Conservation (phyloP, 2,797 vertebrate genomes). For the Myotis findleyi region DNA sequence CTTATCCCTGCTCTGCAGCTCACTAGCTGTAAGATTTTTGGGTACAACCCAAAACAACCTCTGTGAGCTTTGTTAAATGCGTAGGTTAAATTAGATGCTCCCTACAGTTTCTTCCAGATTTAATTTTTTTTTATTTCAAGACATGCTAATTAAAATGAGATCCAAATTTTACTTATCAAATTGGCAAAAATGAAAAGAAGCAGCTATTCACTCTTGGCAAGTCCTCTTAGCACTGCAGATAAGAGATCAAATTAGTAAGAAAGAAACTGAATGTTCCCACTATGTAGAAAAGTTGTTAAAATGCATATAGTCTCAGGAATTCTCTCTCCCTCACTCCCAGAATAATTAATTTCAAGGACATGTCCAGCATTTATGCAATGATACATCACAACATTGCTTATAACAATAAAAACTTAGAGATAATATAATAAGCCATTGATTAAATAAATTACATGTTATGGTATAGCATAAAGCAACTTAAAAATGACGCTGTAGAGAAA, state of each 20-base stretch:
- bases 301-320: not conserved
- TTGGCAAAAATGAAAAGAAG: slow-evolving; percentile 45
- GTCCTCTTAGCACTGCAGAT: not conserved
- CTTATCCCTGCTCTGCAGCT: not conserved
- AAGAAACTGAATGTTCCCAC: not conserved
- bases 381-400: not conserved
- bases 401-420: slow-evolving; percentile 41
- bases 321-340: not conserved
- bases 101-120: slow-evolving; percentile 8
- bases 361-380: not conserved
- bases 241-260: slow-evolving; percentile 8
- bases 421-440: not conserved
- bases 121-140: slow-evolving; percentile 6
- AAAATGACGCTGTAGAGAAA: not conserved
- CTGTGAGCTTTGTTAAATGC: slow-evolving; percentile 34
- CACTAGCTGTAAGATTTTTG: not conserved
- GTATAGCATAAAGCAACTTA: not conserved
- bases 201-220: not conserved
- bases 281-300: slow-evolving; percentile 44
- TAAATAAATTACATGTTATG: not conserved
- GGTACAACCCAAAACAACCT: not conserved
- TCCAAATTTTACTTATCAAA: slow-evolving; percentile 49
- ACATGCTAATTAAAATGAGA: slow-evolving; percentile 54
- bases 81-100: slow-evolving; percentile 23
- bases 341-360: not conserved